phyloP scores from a whole-genome alignment of 1,140 invertebrate species.

The Calephelis nemesis region DNA sequence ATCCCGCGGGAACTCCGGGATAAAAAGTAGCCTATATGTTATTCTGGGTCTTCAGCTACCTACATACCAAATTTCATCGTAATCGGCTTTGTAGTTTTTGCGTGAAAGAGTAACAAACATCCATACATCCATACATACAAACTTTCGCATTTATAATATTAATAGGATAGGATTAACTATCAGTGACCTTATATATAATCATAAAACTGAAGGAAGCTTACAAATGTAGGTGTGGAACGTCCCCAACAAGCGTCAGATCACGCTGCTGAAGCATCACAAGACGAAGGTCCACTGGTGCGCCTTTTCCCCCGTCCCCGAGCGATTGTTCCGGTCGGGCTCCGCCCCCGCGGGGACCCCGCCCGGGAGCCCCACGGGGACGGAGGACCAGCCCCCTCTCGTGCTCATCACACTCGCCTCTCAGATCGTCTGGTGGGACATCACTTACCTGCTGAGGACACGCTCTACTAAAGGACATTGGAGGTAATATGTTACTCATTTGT shows the following conservation, averaged over 20 bases:
- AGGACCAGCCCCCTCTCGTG: constrained; percentile 54
- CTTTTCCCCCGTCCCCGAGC: constrained; percentile 56
- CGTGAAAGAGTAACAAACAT: too few relatives aligned
- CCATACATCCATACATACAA: too few relatives aligned
- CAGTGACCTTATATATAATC: too few relatives aligned
- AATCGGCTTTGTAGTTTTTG: too few relatives aligned
- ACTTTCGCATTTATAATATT: too few relatives aligned
- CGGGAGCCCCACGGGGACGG: constrained; percentile 12
- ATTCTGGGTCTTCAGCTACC: too few relatives aligned
- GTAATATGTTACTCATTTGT: constrained; percentile 29
- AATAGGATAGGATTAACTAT: too few relatives aligned
- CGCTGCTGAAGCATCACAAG: constrained; percentile 60
- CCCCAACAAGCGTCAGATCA: constrained; percentile 48
- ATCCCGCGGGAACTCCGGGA: too few relatives aligned
- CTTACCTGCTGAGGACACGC: constrained; percentile 44
- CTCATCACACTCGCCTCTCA: constrained; percentile 61
- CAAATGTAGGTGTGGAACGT: constrained; percentile 61
- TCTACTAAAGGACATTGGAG: constrained; percentile 42
- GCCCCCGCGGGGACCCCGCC: background rate
- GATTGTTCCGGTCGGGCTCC: constrained; percentile 2
- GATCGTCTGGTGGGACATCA: constrained; percentile 69
- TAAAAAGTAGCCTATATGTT: too few relatives aligned
- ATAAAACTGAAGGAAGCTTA: too few relatives aligned
- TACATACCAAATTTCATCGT: too few relatives aligned
- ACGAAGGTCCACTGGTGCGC: constrained; percentile 56